A percentile compares a stretch with the other conserved stretches of the same genome.
These are phyloP conservation scores for Cyprinella venusta DNA, from an alignment of 2,797 vertebrate species.

Conservation along the genomic window DNA sequence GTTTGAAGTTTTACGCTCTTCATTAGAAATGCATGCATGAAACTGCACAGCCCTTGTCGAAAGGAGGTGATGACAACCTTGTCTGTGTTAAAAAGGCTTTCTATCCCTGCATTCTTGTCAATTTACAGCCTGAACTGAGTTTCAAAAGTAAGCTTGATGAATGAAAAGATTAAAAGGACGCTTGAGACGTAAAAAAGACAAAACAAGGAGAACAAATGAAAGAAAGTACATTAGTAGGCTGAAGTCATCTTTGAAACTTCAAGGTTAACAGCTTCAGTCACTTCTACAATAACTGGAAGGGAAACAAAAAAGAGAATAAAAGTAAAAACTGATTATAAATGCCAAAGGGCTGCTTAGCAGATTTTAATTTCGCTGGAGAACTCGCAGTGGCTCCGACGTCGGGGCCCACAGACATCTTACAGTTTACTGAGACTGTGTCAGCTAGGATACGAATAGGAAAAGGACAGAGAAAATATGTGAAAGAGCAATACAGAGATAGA, in stretches of 20 bases:
- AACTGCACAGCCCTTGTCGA: conserved; percentile 6
- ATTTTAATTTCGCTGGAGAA: conserved; percentile 28
- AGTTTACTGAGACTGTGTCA: conserved; percentile 40
- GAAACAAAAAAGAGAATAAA: neutral
- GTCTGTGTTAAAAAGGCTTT: conserved; percentile 32
- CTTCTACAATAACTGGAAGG: conserved; percentile 7
- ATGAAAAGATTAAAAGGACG: conserved; percentile 40
- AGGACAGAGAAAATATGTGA: conserved; percentile 10
- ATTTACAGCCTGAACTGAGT: conserved; percentile 30
- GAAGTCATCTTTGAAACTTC: conserved; percentile 35
- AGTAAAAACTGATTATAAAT: conserved; percentile 33
- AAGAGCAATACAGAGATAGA: conserved; percentile 14
- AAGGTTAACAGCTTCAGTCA: conserved; percentile 13
- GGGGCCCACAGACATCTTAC: conserved; percentile 44
- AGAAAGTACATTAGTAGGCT: conserved; percentile 31
- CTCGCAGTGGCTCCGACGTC: conserved; percentile 36
- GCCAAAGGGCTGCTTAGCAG: conserved; percentile 41
- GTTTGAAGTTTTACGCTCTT: conserved; percentile 37
- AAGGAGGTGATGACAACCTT: conserved; percentile 50
- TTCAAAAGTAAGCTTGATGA: conserved; percentile 27
- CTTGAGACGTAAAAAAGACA: neutral
- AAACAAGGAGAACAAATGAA: conserved; percentile 26
- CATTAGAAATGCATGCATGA: conserved; percentile 21
- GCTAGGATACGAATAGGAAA: neutral
- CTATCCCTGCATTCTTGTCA: conserved; percentile 17